Evolutionary conservation across 2,797 vertebrate species (phyloP).

Genomic region (Pangasius krempfi): DNA sequence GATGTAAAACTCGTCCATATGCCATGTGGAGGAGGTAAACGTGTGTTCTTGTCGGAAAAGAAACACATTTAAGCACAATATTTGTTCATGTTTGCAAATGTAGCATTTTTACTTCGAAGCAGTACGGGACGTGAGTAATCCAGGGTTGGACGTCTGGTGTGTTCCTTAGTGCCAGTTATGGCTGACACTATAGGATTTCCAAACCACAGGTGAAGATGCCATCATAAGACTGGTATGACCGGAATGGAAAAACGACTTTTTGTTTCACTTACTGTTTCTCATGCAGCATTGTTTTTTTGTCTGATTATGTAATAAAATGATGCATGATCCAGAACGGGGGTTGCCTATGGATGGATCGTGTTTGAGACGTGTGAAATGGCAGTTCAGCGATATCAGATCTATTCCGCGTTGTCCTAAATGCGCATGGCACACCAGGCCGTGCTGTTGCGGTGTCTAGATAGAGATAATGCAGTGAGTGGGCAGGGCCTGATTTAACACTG

Average conservation of each 20-base stretch:
- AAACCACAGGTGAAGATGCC: not conserved
- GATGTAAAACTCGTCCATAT: not conserved
- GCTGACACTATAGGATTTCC: not conserved
- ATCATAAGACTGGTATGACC: not conserved
- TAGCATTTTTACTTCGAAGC: not conserved
- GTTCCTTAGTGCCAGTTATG: constrained; percentile 11
- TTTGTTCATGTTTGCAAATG: not conserved
- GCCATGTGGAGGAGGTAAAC: not conserved
- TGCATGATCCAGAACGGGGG: not conserved
- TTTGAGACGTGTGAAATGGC: not conserved
- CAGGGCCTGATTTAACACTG: not conserved
- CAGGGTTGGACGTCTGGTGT: not conserved
- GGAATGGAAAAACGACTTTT: not conserved
- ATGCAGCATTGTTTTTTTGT: too few species aligned
- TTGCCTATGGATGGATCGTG: not conserved
- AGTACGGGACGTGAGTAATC: constrained; percentile 10
- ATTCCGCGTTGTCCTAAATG: constrained; percentile 1
- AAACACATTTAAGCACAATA: not conserved
- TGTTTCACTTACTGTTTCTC: not conserved
- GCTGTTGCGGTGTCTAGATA: constrained; percentile 9
- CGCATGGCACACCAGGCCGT: constrained; percentile 12
- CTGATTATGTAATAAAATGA: not conserved
- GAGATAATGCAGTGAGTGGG: constrained; percentile 25
- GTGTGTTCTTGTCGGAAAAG: not conserved
- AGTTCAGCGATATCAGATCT: not conserved